phyloP scores from a whole-genome alignment of 2,113 vertebrate genomes.

The Puffinus mauretanicus region DNA sequence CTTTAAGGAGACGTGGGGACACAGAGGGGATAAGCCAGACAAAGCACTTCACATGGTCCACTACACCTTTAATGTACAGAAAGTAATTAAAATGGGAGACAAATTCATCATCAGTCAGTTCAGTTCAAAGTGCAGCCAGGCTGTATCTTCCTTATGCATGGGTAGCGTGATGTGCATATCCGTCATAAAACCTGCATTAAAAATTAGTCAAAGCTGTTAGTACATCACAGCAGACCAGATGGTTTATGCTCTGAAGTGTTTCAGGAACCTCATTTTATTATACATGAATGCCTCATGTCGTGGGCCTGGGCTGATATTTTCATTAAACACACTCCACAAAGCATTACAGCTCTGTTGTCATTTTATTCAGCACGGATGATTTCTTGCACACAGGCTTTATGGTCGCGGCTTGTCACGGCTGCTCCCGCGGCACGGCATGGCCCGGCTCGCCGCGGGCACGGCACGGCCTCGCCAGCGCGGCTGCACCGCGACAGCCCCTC shows the following conservation, averaged over 20 bases:
- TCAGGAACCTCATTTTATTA: constrained; percentile 39
- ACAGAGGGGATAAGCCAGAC: neutral
- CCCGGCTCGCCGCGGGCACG: neutral
- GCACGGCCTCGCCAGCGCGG: neutral
- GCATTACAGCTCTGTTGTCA: neutral
- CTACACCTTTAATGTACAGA: constrained; percentile 33
- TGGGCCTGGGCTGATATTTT: constrained; percentile 28
- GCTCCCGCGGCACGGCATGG: neutral
- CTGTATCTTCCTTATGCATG: constrained; percentile 35
- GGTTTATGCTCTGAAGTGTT: constrained; percentile 51
- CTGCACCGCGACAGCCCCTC: neutral
- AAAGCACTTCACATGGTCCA: constrained; percentile 33
- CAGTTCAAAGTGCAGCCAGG: neutral
- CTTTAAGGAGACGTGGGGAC: neutral
- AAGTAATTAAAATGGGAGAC: constrained; percentile 53
- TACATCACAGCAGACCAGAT: constrained; percentile 61
- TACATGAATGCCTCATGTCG: constrained; percentile 8
- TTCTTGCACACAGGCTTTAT: neutral
- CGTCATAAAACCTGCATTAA: constrained; percentile 52
- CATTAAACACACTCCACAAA: constrained; percentile 53
- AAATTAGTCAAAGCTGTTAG: constrained; percentile 53
- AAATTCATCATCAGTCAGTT: constrained; percentile 33
- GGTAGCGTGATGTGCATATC: constrained; percentile 31
- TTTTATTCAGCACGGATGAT: neutral
- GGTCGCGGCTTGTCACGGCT: neutral